A percentile compares a stretch with the other conserved stretches of the same genome.
phyloP scores from a whole-genome alignment of 92 coral and sea anemone species.

The Isaurus tuberculatus region DNA sequence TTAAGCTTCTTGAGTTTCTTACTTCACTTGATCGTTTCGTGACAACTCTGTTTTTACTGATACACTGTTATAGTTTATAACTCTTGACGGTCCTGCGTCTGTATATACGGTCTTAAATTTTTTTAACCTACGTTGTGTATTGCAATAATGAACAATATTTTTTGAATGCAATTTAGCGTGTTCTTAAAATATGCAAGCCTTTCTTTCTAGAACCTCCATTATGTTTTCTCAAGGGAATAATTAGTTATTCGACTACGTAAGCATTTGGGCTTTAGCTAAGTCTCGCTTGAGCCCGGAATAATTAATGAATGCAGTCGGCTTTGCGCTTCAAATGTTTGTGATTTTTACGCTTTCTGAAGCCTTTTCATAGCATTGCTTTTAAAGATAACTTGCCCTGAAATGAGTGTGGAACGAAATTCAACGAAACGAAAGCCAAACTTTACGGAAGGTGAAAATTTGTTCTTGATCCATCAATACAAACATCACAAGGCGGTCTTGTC shows the following conservation, averaged over 20 bases:
- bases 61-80: too few species aligned
- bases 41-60: too few species aligned
- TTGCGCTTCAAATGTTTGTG: constrained; percentile 8
- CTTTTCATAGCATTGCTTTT: neutral
- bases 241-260: constrained; percentile 49
- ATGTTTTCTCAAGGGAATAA: constrained; percentile 47
- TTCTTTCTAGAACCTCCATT: constrained; percentile 26
- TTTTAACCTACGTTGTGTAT: neutral
- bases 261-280: constrained; percentile 54
- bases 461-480: constrained; percentile 77
- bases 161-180: constrained; percentile 19
- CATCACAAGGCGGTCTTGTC: constrained; percentile 68
- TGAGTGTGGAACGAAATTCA: constrained; percentile 43
- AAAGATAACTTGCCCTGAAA: neutral
- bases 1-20: too few species aligned
- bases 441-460: constrained; percentile 83
- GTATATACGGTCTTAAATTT: constrained; percentile 2
- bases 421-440: constrained; percentile 89
- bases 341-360: neutral
- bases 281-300: constrained; percentile 55
- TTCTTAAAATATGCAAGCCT: constrained; percentile 30
- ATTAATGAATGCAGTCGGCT: constrained; percentile 45
- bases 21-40: too few species aligned
- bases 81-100: too few species aligned
- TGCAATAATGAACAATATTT: constrained; percentile 16